Conservation (phyloP, 1,140 invertebrate species). For the Oedothorax gibbosus region DNA sequence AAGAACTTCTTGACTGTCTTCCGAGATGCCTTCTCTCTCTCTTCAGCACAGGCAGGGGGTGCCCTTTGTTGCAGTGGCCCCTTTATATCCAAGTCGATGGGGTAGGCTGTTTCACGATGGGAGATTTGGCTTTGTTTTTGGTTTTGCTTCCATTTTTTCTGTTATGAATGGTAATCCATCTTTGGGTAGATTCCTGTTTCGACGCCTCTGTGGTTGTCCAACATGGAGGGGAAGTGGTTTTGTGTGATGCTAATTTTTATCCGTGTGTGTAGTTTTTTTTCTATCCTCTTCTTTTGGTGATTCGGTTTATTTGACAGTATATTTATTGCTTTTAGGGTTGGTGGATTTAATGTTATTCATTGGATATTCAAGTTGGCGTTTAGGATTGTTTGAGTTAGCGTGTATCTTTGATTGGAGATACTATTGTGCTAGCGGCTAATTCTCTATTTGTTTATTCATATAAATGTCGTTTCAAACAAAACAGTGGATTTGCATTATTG, state of each 20-base stretch:
- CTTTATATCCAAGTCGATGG: not conserved
- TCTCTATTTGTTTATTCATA: too few species aligned
- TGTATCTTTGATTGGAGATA: too few species aligned
- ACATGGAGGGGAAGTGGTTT: not conserved
- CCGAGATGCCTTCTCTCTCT: slow-evolving; percentile 11
- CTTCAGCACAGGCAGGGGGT: slow-evolving; percentile 15
- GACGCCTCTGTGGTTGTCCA: slow-evolving; percentile 33
- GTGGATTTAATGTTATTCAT: too few species aligned
- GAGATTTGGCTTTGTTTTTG: slow-evolving; percentile 11
- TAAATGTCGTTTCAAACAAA: too few species aligned
- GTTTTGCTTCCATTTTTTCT: not conserved
- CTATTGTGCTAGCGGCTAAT: too few species aligned
- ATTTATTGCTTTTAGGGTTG: too few species aligned
- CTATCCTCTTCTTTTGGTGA: not conserved
- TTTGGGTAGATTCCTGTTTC: slow-evolving; percentile 45
- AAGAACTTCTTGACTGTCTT: slow-evolving; percentile 42
- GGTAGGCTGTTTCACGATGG: slow-evolving; percentile 48
- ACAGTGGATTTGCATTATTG: too few species aligned
- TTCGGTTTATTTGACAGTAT: too few species aligned
- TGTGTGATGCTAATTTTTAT: slow-evolving; percentile 7
- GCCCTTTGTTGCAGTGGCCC: slow-evolving; percentile 25
- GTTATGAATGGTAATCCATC: slow-evolving; percentile 39
- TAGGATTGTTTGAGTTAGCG: too few species aligned
- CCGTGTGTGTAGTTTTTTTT: not conserved
- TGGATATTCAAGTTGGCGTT: too few species aligned